Base-by-base conservation (phyloP, 2,113 vertebrate genomes). In the Gymnobelideus leadbeateri region DNA sequence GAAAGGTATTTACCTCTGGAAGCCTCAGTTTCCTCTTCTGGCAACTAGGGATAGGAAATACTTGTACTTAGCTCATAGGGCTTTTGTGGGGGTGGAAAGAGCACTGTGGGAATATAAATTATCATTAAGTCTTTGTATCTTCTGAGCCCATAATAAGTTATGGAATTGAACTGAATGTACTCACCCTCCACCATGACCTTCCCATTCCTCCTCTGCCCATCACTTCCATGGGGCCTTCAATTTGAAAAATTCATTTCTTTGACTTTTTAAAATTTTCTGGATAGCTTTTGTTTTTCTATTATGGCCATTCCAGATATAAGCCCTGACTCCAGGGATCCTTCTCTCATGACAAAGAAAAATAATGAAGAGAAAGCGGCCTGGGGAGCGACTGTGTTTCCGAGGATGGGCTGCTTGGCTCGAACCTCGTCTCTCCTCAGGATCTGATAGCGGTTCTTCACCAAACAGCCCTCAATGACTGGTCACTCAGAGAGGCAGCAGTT, bases 1-100 rank as follows among this genome's bases (percentile, higher is more conserved):
- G 57, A 26, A 93, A 52, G 51, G 21, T 26, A 23, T 8, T 90
- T 94, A 24, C 28, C 84, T 97, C 89, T 94, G 54, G 92, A 28
- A 26, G 37, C 0, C 51, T 94, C 68, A 91, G 2, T 61, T 47
- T 91, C 90, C 93, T 21, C 91, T 94, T 51, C 91, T 68, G 61
- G 12, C 31, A 68, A 37, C 14, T 68, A 4, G 31, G 28, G 26
- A 31, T 61, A 28, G 31, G 37, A 68, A 68, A 37, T 37, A 14
- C 37, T 68, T 68, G 61, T 16, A 68, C 31, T 68, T 37, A 68
- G 37, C 61, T 14, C 11, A 3, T 11, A 37, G 61, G 31, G 61
- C 61, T 68, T 61, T 61, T 61, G 28, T 28, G 55, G 26, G 25
- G 51, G 51, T 52, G 14, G 51, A 26, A 9, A 10, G 31, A 61